Percentiles rank a stretch among this genome's conserved stretches.
phyloP scores from a whole-genome alignment of 1,140 invertebrate genomes.

The Pseudomyrmex gracilis region DNA sequence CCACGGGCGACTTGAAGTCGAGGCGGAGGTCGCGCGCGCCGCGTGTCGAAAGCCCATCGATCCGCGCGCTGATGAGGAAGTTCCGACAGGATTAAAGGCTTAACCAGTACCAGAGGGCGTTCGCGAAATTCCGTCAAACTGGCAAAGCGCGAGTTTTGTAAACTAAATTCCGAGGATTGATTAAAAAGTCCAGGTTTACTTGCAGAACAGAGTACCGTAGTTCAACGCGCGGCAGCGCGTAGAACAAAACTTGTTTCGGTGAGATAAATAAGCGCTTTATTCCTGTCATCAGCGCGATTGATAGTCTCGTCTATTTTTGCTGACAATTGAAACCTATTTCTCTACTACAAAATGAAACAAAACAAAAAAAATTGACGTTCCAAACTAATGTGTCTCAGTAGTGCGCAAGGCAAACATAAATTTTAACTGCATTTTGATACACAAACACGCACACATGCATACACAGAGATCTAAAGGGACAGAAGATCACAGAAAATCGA shows the following conservation, averaged over 20 bases:
- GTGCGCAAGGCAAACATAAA: too few relatives aligned
- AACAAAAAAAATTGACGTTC: background rate
- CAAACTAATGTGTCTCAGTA: constrained; percentile 8
- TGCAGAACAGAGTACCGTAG: background rate
- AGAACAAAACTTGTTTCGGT: background rate
- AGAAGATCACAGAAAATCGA: constrained; percentile 9
- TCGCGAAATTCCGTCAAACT: constrained; percentile 38
- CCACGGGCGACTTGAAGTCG: constrained; percentile 7
- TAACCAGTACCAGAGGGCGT: constrained; percentile 2
- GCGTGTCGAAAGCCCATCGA: constrained; percentile 16
- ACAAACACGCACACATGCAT: background rate
- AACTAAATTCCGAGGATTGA: constrained; percentile 20
- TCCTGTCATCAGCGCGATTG: background rate
- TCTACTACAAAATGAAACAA: background rate
- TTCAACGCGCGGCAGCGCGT: background rate
- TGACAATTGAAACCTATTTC: background rate
- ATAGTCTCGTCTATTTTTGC: background rate
- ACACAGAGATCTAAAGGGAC: background rate
- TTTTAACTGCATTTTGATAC: constrained; percentile 30
- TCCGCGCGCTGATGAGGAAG: constrained; percentile 32
- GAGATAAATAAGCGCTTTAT: background rate
- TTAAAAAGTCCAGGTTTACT: constrained; percentile 43
- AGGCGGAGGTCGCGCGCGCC: background rate
- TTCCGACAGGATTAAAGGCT: constrained; percentile 52
- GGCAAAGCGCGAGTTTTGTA: constrained; percentile 31